Base-by-base conservation (phyloP, 2,888 invertebrate species). In the Pristionchus fissidentatus region DNA sequence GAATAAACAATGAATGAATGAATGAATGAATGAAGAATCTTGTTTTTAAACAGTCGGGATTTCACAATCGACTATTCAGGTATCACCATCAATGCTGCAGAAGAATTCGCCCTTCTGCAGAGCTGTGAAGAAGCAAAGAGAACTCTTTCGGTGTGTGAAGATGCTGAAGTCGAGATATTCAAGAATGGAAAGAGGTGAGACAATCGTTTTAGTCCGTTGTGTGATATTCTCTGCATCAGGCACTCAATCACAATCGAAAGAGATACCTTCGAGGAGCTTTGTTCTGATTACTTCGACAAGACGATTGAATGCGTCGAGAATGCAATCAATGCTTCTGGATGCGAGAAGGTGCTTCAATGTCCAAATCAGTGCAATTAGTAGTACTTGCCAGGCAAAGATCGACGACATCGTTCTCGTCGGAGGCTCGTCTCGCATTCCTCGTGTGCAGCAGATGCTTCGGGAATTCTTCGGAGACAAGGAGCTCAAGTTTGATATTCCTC, bases 371-470 rank as follows among this genome's bases (percentile, higher is more conserved):
- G 19, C 3, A 41, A 73, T 73, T 7, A 8, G 3, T 38, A 5
- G 70, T 4, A 3, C 3, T n/a, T n/a, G 3, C 38, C 57, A 78
- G 55, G 29, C 19, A 38, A 8, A 19, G 5, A 52, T 78, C 26
- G 78, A 78, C 41, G 78, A 78, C 41, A 55, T 78, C 8, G 55
- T 78, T 0, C 78, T 78, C 8, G 78, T 78, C 15, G 78, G 78
- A n/a, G 78, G 78, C 0, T 78, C 78, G 8, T 55, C 78, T 3
- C 78, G 55, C n/a, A 78, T 78, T 78, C 78, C 78, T 3, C n/a
- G 29, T 7, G 41, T 55, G 15, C 78, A 78, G 26, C 55, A 52
- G 78, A 78, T 78, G 52, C 49, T 78, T 13, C 41, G 46, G 15
- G 78, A 26, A 0, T 78, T 78, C 38, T 78, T 78, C 75, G 46